Percentiles rank a stretch among this genome's conserved stretches.
phyloP scores from a whole-genome alignment of 2,888 invertebrate species.

The Luperina nickerlii region DNA sequence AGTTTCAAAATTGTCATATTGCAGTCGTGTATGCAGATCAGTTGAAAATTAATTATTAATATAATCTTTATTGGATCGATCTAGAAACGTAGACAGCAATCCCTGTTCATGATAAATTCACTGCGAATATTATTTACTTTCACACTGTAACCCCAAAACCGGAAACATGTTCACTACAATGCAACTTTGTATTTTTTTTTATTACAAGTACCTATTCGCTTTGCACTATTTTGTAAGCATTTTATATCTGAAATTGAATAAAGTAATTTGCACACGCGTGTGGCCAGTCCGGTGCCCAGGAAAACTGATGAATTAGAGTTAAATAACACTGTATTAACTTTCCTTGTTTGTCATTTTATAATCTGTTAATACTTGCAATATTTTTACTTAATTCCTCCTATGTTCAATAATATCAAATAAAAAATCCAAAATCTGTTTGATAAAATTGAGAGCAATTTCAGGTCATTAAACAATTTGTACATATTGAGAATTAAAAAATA shows the following conservation, averaged over 20 bases:
- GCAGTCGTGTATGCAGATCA: conserved; percentile 34
- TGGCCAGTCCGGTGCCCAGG: conserved; percentile 66
- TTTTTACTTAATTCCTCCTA: conserved; percentile 14
- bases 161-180: conserved; percentile 37
- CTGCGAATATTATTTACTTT: conserved; percentile 54
- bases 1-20: conserved; percentile 39
- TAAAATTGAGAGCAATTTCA: conserved; percentile 16
- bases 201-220: conserved; percentile 1
- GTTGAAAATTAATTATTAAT: conserved; percentile 37
- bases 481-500: background rate
- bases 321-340: conserved; percentile 42
- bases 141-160: conserved; percentile 50
- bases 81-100: conserved; percentile 50
- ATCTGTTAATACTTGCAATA: conserved; percentile 38
- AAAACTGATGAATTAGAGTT: conserved; percentile 72
- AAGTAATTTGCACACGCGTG: conserved; percentile 53
- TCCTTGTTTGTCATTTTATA: conserved; percentile 60
- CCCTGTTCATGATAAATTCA: conserved; percentile 32
- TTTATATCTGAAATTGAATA: conserved; percentile 6
- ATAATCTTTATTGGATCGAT: conserved; percentile 50
- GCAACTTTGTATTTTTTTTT: conserved; percentile 21
- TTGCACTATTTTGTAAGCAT: conserved; percentile 26
- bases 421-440: background rate
- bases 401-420: background rate
- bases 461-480: background rate